Conservation (phyloP, 1,140 invertebrate genomes). For the Euwallacea similis region DNA sequence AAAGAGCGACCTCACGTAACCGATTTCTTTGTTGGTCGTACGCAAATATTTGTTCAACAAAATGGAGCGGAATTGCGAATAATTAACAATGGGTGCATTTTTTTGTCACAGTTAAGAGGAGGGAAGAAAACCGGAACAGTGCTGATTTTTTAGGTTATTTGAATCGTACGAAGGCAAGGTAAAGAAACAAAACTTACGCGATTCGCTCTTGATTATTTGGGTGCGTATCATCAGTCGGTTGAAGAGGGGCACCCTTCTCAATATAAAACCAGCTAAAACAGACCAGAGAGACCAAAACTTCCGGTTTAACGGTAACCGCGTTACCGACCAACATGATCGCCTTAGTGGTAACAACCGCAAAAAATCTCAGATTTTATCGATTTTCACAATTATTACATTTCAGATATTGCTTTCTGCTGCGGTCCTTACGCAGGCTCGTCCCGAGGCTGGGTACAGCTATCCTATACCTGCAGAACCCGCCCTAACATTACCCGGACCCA, state of each 20-base stretch:
- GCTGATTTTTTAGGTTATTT: too few species aligned
- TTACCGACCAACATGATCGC: too few species aligned
- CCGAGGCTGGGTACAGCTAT: constrained; percentile 37
- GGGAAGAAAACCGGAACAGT: too few species aligned
- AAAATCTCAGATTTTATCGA: too few species aligned
- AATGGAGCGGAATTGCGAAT: too few species aligned
- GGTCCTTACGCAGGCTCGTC: constrained; percentile 18
- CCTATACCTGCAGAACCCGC: constrained; percentile 28
- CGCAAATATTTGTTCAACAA: too few species aligned
- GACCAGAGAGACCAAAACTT: constrained; percentile 13
- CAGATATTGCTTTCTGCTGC: constrained; percentile 12
- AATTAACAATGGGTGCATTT: too few species aligned
- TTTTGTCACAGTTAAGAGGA: too few species aligned
- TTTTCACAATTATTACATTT: not conserved
- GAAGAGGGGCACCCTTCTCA: constrained; percentile 12
- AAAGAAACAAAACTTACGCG: constrained; percentile 21
- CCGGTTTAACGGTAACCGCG: constrained; percentile 9
- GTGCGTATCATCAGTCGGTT: not conserved
- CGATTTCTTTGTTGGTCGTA: not conserved
- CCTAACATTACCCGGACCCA: constrained; percentile 23
- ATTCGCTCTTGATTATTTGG: constrained; percentile 8
- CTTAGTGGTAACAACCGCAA: too few species aligned
- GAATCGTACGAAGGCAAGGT: too few species aligned
- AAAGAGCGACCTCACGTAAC: not conserved
- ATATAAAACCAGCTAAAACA: constrained; percentile 19